Percentiles rank a stretch among this genome's conserved stretches.
These are phyloP conservation scores for Echinarachnius parma DNA, from an alignment of 53 echinoderm and acorn worm species.

Conservation along the genomic window DNA sequence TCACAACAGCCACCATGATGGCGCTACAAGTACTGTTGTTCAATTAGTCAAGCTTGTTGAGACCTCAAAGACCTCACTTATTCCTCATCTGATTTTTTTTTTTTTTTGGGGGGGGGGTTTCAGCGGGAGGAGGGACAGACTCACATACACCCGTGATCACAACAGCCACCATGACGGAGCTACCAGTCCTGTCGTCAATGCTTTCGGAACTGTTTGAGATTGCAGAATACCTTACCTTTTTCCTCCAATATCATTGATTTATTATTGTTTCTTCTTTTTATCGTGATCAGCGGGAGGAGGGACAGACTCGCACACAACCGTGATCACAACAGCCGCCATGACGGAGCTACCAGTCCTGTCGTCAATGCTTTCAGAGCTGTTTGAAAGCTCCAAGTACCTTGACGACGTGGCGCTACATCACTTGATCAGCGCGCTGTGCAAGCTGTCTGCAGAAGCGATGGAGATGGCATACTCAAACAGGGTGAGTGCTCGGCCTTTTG, in stretches of 20 bases:
- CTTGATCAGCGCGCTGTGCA: conserved; percentile 92
- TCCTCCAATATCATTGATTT: too few species aligned
- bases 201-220: conserved; percentile 93
- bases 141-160: conserved; percentile 94
- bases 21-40: too few species aligned
- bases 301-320: conserved; percentile 85
- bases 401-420: conserved; percentile 97
- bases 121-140: conserved; percentile 67
- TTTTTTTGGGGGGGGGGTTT: too few species aligned
- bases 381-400: conserved; percentile 96
- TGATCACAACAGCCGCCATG: conserved; percentile 98
- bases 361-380: conserved; percentile 88
- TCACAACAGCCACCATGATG: too few species aligned
- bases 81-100: too few species aligned
- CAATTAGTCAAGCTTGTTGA: too few species aligned
- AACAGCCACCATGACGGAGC: conserved; percentile 94
- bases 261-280: too few species aligned
- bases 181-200: conserved; percentile 90
- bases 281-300: conserved; percentile 45
- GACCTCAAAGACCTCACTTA: too few species aligned
- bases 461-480: conserved; percentile 91
- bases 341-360: conserved; percentile 91
- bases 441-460: conserved; percentile 91
- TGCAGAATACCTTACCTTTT: conserved; percentile 85
- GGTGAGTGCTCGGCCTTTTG: conserved; percentile 63